These are phyloP conservation scores for Buphagus erythrorhynchus DNA, from an alignment of 2,797 vertebrate genomes.

Conservation along the genomic window DNA sequence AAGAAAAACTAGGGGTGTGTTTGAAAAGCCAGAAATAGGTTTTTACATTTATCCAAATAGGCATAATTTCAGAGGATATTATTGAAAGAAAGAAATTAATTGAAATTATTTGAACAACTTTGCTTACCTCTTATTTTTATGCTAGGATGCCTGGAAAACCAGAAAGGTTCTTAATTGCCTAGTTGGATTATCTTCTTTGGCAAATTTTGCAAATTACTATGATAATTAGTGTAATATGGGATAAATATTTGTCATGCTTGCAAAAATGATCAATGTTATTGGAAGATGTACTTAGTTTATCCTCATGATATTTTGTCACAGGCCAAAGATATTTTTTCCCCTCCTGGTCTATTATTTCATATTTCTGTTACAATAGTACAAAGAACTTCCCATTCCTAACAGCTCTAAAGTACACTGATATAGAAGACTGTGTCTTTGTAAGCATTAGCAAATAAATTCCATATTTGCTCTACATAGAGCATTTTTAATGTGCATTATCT, in stretches of 20 bases:
- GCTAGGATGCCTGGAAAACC: background rate
- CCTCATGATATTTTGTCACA: background rate
- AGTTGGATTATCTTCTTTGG: background rate
- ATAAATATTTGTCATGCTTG: background rate
- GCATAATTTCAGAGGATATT: background rate
- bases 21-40: background rate
- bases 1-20: background rate
- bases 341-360: background rate
- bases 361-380: background rate
- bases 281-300: background rate
- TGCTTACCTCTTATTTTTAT: background rate
- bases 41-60: background rate
- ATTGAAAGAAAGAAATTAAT: background rate
- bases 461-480: fast-evolving
- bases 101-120: background rate
- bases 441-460: background rate
- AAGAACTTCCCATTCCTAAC: background rate
- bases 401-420: background rate
- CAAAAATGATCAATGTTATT: background rate
- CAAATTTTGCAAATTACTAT: background rate
- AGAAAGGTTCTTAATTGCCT: background rate
- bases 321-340: background rate
- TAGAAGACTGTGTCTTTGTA: background rate
- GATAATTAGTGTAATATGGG: background rate
- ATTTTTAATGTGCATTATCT: background rate